Evolutionary conservation across 2,113 vertebrate genomes (phyloP), one percentile per base, ranked within the genome.

Genomic region (Taxidea taxus): DNA sequence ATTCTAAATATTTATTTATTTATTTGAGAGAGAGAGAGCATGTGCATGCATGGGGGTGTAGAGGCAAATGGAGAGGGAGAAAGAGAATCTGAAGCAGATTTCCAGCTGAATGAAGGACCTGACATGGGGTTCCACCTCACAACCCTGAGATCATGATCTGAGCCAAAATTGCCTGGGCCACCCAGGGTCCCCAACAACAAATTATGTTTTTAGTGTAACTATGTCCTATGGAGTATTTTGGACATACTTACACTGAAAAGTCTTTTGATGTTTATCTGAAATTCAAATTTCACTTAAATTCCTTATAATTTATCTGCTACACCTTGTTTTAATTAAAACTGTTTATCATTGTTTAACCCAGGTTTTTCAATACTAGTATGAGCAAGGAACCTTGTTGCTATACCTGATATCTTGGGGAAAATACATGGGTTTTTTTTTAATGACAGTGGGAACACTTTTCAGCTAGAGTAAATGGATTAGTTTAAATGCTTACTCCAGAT

Each of bases 231-330:
- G 16, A 87, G 23, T 31, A 42, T 87, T 88, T 96, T 34, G 15
- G 47, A 80, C 11, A 77, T 77, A 66, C 11, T 29, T 47, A 58
- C 42, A n/a, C 75, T 70, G 77, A 70, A 94, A 87, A 74, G 39
- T 58, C 10, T 88, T 86, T 89, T 91, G 18, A 25, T 90, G 2
- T 83, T 94, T 92, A 39, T 90, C 56, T 81, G 81, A 94, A 88
- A 93, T 70, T 88, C 13, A 34, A 13, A 85, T 82, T 95, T 87
- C 44, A 82, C 39, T 66, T 8, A 31, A 49, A 31, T 6, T 64
- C 5, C 4, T 25, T 87, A 15, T 88, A 66, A 64, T 78, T 39
- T 39, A 68, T 78, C 47, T 82, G 37, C 47, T 13, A 84, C 23
- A 3, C 4, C 6, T 96, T 74, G 37, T 34, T 60, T 75, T 91